phyloP scores from a whole-genome alignment of 2,113 vertebrate species.

The Triplophysa dalaica region DNA sequence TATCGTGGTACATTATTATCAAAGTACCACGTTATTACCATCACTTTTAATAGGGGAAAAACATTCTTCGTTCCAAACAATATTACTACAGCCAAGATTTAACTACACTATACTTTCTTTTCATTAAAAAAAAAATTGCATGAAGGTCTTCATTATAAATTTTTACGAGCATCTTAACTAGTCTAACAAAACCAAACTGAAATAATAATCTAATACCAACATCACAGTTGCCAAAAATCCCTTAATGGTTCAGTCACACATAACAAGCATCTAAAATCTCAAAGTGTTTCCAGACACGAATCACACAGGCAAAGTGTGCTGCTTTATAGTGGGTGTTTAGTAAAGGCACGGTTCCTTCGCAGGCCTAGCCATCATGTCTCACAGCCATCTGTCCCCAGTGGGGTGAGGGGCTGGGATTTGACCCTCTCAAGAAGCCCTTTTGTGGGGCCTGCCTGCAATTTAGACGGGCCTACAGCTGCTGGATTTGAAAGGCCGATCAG shows the following conservation, averaged over 20 bases:
- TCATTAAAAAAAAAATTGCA: background rate
- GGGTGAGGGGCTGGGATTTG: conserved; percentile 50
- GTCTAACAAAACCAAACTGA: background rate
- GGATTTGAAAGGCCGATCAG: conserved; percentile 35
- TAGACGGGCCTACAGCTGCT: conserved; percentile 52
- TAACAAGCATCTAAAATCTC: conserved; percentile 21
- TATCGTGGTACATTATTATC: too few species aligned
- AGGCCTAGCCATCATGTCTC: conserved; percentile 49
- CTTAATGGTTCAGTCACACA: background rate
- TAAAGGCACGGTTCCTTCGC: conserved; percentile 15
- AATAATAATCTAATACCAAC: background rate
- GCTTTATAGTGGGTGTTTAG: conserved; percentile 41
- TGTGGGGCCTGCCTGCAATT: conserved; percentile 46
- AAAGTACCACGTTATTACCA: background rate
- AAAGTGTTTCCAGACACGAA: conserved; percentile 25
- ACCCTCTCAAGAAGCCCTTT: conserved; percentile 53
- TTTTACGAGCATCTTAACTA: background rate
- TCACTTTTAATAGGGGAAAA: too few species aligned
- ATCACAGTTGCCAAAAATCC: too few species aligned
- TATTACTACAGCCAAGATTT: too few species aligned
- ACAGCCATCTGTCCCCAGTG: conserved; percentile 56
- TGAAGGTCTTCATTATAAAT: too few species aligned
- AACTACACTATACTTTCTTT: too few species aligned
- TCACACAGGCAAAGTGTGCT: background rate
- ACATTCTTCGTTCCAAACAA: too few species aligned